These are phyloP conservation scores for Netta rufina DNA, from an alignment of 2,797 vertebrate species.

Conservation along the genomic window DNA sequence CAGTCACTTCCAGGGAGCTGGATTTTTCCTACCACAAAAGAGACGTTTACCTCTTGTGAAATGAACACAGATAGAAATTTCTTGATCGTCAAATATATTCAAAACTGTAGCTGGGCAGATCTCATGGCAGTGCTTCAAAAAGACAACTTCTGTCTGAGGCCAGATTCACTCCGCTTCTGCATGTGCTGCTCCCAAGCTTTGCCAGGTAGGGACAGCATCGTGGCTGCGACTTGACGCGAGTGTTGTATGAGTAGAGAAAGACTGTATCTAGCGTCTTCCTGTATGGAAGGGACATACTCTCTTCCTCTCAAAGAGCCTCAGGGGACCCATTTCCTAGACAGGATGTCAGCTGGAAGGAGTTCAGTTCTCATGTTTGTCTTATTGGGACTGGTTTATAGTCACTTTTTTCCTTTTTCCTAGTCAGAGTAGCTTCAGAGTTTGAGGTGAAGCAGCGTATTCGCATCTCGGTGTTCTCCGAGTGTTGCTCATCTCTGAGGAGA, in stretches of 20 bases:
- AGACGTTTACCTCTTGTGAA: constrained; percentile 75
- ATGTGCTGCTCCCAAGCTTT: fast-evolving
- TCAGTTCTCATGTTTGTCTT: background rate
- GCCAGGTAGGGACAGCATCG: background rate
- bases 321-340: background rate
- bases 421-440: background rate
- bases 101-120: constrained; percentile 74
- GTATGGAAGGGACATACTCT: background rate
- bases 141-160: constrained; percentile 37
- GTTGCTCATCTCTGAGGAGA: background rate
- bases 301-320: background rate
- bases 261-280: too few species aligned
- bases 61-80: constrained; percentile 70
- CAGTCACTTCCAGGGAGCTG: constrained; percentile 72
- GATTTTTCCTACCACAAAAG: constrained; percentile 66
- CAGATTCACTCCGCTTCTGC: background rate
- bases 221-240: background rate
- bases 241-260: background rate
- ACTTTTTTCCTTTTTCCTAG: background rate
- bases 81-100: constrained; percentile 28
- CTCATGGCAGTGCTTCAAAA: constrained; percentile 50
- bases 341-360: background rate
- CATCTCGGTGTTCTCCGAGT: background rate
- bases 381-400: background rate
- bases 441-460: background rate